Percentiles rank a stretch among this genome's conserved stretches.
These are phyloP conservation scores for Silurus glanis DNA, from an alignment of 2,113 vertebrate genomes.

Conservation along the genomic window DNA sequence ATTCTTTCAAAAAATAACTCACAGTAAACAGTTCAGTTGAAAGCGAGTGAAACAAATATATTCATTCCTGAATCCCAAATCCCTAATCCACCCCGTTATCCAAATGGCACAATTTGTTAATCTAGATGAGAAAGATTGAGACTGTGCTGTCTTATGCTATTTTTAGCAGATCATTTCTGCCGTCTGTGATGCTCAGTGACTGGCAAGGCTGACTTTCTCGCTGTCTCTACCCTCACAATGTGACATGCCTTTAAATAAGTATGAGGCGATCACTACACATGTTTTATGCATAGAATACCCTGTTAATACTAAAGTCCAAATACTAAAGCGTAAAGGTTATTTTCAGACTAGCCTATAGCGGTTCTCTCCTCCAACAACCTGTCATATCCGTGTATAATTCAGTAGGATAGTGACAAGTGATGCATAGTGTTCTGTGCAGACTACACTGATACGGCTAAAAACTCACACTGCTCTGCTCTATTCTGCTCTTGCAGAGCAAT, in stretches of 20 bases:
- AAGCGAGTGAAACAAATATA: background rate
- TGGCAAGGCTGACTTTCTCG: background rate
- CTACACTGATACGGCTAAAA: conserved; percentile 29
- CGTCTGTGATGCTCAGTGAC: background rate
- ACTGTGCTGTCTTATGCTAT: conserved; percentile 8
- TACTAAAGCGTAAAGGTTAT: conserved; percentile 58
- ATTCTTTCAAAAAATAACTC: background rate
- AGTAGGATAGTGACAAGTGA: conserved; percentile 36
- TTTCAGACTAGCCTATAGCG: conserved; percentile 64
- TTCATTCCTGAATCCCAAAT: background rate
- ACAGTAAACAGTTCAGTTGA: background rate
- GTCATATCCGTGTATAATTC: conserved; percentile 70
- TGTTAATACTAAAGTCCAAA: conserved; percentile 4
- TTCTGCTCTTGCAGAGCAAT: conserved; percentile 5
- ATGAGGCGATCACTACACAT: background rate
- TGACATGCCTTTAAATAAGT: conserved; percentile 7
- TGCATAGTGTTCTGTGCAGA: conserved; percentile 28
- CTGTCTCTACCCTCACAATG: conserved; percentile 6
- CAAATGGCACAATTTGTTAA: conserved; percentile 22
- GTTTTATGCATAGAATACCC: conserved; percentile 3
- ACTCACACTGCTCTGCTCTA: background rate
- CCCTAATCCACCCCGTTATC: background rate
- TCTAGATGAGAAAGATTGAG: background rate
- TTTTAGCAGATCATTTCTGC: conserved; percentile 5
- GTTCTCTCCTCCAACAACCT: conserved; percentile 61